These are phyloP conservation scores for Pelobates fuscus DNA, from an alignment of 2,113 vertebrate species.

Conservation along the genomic window DNA sequence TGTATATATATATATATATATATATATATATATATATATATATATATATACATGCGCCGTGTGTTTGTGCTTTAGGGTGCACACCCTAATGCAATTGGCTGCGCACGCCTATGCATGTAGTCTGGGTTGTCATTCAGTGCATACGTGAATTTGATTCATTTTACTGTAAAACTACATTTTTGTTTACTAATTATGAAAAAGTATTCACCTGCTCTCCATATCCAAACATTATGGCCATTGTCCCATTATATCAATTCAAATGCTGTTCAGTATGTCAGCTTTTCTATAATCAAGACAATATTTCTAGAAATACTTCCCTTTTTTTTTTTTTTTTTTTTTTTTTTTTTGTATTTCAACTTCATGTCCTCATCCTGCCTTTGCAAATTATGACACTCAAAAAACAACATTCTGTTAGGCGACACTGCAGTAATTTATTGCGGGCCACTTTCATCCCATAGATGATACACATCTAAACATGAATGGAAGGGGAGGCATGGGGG, in stretches of 20 bases:
- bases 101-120: no score
- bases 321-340: conserved; percentile 17
- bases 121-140: neutral
- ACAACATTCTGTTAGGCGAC: conserved; percentile 38
- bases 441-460: conserved; percentile 43
- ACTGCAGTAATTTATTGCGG: conserved; percentile 39
- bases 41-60: no score
- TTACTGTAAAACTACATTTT: neutral
- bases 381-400: conserved; percentile 38
- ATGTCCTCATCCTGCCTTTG: conserved; percentile 43
- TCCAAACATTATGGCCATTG: conserved; percentile 12
- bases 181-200: neutral
- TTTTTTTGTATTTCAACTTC: no score
- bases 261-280: conserved; percentile 4
- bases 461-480: conserved; percentile 48
- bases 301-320: conserved; percentile 24
- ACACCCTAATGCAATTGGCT: no score
- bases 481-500: conserved; percentile 23
- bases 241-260: conserved; percentile 18
- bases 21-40: no score
- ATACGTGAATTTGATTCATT: neutral
- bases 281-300: conserved; percentile 6
- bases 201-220: neutral
- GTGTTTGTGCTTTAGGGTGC: no score
- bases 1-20: no score